Base-by-base conservation (phyloP, 2,888 invertebrate genomes). In the Drosophila mulleri region DNA sequence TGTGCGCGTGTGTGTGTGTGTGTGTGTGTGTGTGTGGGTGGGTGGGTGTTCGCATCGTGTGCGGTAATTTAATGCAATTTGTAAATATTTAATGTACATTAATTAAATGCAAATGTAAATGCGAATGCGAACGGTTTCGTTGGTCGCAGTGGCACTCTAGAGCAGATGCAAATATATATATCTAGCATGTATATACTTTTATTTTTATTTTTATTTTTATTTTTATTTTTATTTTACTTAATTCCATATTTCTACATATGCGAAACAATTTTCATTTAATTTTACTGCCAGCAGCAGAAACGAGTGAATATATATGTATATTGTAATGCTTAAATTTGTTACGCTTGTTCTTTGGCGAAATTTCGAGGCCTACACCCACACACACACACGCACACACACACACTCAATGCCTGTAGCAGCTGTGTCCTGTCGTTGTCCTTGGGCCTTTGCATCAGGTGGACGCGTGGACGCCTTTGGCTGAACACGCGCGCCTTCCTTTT, bases 1-100 rank as follows among this genome's bases (percentile, higher is more conserved):
- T 23, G 20, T 44, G 20, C 20, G 42, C 9, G 12, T 42, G 29
- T 12, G 26, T 20, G 23, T 54, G 57, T 44, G 72, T 29, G 29
- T 26, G 26, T 26, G 26, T n/a, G n/a, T n/a, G n/a, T n/a, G n/a
- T n/a, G n/a, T 23, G 20, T 5, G 26, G 26, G 26, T 26, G 26
- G 2, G 52, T 57, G 44, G 65, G 23, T 71, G n/a, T 54, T 42
- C 18, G 42, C 50, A 26, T 53, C 48, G n/a, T 73, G 54, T 67
- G 70, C 47, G 75, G 72, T 75, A 80, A 82, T 86, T 80, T 72
- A 83, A 82, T 86, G 70, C 83, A 84, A 86, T 80, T 86, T 81
- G 88, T 84, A 84, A 84, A 84, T 84, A 84, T 84, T 84, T 84
- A 81, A 84, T 79, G 85, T 73, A 73, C 88, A 88, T 85, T 85